phyloP scores from a whole-genome alignment of 2,888 invertebrate genomes.

The Caenorhabditis doughertyi region DNA sequence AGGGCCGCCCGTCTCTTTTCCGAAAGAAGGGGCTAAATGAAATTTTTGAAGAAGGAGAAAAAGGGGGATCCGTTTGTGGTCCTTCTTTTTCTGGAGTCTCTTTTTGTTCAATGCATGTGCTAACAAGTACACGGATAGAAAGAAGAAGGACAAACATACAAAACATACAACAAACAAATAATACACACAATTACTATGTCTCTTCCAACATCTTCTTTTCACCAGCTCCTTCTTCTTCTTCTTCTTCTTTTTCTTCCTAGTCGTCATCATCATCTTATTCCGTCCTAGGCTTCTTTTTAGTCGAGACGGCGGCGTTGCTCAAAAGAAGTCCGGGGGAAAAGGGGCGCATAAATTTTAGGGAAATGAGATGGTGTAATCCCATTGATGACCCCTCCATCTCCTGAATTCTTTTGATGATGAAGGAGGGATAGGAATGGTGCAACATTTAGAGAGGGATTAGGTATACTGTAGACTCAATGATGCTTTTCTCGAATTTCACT shows the following conservation, averaged over 20 bases:
- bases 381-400: conserved; percentile 46
- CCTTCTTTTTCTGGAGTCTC: conserved; percentile 18
- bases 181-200: conserved; percentile 63
- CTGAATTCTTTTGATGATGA: conserved; percentile 24
- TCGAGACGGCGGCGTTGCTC: conserved; percentile 24
- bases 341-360: conserved; percentile 52
- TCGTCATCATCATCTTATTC: conserved; percentile 45
- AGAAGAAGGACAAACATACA: conserved; percentile 26
- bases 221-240: conserved; percentile 19
- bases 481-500: not conserved
- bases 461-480: not conserved
- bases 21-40: conserved; percentile 39
- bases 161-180: conserved; percentile 47
- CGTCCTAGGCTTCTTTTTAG: conserved; percentile 42
- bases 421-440: not conserved
- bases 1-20: conserved; percentile 13
- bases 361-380: conserved; percentile 50
- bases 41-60: conserved; percentile 17
- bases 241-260: conserved; percentile 28
- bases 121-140: conserved; percentile 53
- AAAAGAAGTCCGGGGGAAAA: conserved; percentile 17
- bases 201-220: conserved; percentile 24
- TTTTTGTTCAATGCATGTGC: conserved; percentile 48
- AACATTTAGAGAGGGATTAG: conserved; percentile 24
- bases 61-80: not conserved